Evolutionary conservation across 2,113 vertebrate genomes (phyloP).

Genomic region (Alexandromys fortis): DNA sequence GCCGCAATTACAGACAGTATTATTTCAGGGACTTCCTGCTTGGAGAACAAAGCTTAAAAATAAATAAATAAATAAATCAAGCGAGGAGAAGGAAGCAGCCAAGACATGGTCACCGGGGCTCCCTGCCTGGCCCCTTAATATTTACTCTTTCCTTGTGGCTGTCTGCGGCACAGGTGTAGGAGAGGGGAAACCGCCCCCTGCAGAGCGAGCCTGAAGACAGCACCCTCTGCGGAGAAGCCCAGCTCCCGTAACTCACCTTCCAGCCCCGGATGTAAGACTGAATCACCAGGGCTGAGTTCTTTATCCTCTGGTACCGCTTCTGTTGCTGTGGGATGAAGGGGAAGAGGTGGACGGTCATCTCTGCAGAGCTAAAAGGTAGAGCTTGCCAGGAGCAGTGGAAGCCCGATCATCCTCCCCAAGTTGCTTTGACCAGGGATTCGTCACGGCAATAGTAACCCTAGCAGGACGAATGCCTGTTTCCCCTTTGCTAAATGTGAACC

Average conservation of each 20-base stretch:
- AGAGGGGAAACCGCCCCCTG: not conserved
- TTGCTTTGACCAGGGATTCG: not conserved
- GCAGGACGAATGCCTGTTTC: not conserved
- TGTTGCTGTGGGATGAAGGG: slow-evolving; percentile 90
- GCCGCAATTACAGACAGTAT: not conserved
- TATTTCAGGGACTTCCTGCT: slow-evolving; percentile 70
- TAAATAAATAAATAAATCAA: slow-evolving; percentile 13
- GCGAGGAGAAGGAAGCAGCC: slow-evolving; percentile 54
- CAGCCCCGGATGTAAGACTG: slow-evolving; percentile 97
- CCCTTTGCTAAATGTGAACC: not conserved
- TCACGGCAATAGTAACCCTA: not conserved
- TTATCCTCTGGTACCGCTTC: slow-evolving; percentile 93
- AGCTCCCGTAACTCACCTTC: slow-evolving; percentile 90
- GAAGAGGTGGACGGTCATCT: not conserved
- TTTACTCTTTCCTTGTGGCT: slow-evolving; percentile 52
- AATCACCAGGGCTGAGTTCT: slow-evolving; percentile 91
- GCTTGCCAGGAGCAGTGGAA: not conserved
- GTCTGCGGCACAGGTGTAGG: slow-evolving; percentile 22
- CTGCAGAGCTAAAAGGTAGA: not conserved
- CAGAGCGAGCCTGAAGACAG: not conserved
- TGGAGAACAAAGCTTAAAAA: slow-evolving; percentile 63
- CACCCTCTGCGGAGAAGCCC: slow-evolving; percentile 34
- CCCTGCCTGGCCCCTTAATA: not conserved
- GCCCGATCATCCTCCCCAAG: not conserved
- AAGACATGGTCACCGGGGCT: slow-evolving; percentile 29